These are phyloP conservation scores for Lucinisca nassula DNA, from an alignment of 2,888 invertebrate genomes.

Conservation along the genomic window DNA sequence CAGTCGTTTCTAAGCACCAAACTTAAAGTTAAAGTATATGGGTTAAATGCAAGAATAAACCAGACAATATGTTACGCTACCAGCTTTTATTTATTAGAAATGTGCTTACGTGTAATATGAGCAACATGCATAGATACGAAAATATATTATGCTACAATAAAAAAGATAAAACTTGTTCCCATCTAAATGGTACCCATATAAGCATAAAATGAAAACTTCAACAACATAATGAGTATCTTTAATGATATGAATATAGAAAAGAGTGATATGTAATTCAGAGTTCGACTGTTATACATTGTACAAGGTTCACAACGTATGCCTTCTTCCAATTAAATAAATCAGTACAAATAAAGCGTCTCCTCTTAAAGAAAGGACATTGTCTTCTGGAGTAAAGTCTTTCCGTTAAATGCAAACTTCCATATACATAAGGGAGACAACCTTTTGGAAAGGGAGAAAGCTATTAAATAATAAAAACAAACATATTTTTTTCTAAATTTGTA, in stretches of 20 bases:
- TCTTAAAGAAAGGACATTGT: too few relatives aligned
- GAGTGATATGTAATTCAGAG: background rate
- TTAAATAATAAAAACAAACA: too few relatives aligned
- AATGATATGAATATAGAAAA: background rate
- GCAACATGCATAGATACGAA: background rate
- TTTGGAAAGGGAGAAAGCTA: too few relatives aligned
- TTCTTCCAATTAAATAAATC: background rate
- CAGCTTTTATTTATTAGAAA: slow-evolving; percentile 1
- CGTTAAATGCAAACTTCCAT: too few relatives aligned
- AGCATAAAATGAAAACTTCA: background rate
- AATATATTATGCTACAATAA: slow-evolving; percentile 10
- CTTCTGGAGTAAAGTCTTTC: too few relatives aligned
- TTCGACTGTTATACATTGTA: background rate
- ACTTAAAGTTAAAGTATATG: too few relatives aligned
- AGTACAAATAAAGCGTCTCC: too few relatives aligned
- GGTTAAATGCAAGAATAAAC: too few relatives aligned
- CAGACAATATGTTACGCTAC: too few relatives aligned
- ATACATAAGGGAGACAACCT: too few relatives aligned
- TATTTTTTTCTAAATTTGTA: too few relatives aligned
- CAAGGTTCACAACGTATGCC: background rate
- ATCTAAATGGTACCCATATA: background rate
- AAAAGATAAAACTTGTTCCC: background rate
- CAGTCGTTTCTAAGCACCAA: too few relatives aligned
- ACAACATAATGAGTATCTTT: background rate
- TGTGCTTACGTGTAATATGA: background rate